Base-by-base conservation (phyloP, 23 tunicate genomes). In the Styela plicata region DNA sequence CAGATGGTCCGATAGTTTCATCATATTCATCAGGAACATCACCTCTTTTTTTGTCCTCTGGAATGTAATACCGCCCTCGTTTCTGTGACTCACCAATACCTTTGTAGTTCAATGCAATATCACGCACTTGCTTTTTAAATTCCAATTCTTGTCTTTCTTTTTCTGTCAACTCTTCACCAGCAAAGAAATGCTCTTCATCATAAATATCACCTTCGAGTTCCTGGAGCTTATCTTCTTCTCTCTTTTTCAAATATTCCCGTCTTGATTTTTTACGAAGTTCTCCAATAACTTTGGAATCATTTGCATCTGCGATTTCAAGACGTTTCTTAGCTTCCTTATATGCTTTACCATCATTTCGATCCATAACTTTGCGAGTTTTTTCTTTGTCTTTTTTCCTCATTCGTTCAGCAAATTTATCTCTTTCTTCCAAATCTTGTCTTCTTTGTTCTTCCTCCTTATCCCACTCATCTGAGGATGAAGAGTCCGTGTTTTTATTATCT, bases 401-500 rank as follows among this genome's bases (percentile, higher is more conserved):
- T 53, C 99, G 57, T 67, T 89, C 87, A 0, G 91, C 85, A 74
- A 94, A 89, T 36, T 94, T 85, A 66, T 94, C 95, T 79, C 95
- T 70, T 76, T 94, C 99, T 44, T 86, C 28, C 74, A 89, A 63
- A 83, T 94, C 99, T 31, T 79, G 78, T 79, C 78, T 70, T 44
- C 99, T 83, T 64, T 86, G 34, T 66, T 62, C 34, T 82, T 94
- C 95, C 29, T 94, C 99, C 64, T 74, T 83, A 21, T 94, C 99
- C 99, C 99, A 94, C 63, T 94, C 99, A 44, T 94, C 99, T 52
- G 89, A 88, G 32, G 89, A 85, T 24, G 98, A 94, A 31, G 67
- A 52, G 10, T 7, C 7, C 3, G 26, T 81, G 3, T 10, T 19
- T 22, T 74, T 30, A 63, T 74, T 70, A 44, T 63, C 1, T 17